Evolutionary conservation across 92 coral and sea anemone genomes (phyloP), one percentile per base, ranked within the genome.

Genomic region (Bergia sp.): DNA sequence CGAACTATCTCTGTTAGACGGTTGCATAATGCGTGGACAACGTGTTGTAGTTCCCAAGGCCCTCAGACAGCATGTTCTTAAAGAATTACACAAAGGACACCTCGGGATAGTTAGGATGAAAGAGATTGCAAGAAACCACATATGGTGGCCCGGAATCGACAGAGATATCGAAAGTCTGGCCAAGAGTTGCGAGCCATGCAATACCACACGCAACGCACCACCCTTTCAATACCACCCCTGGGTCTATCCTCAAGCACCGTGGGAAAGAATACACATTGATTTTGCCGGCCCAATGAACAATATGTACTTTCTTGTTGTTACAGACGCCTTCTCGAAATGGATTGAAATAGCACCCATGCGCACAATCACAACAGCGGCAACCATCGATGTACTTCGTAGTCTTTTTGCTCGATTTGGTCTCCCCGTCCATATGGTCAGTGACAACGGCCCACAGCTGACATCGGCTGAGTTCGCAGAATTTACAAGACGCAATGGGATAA

Each of bases 371-470:
- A 23, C 91, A 18, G 36, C 82, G 2, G 88, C 82, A 71, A 89
- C 88, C 41, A 82, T 89, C 83, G 72, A 82, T 20, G 73, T 5
- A 21, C 75, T 89, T 49, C 71, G 64, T 40, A 81, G 69, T 41
- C 88, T 49, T 4, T 74, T 73, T 61, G 88, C 88, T 12, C 80
- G 83, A 7, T 82, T 47, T 37, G 88, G 88, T 1, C 15, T 86
- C 50, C 89, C 82, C 36, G n/a, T 53, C 45, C 89, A 86, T 11
- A 5, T 86, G 3, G 89, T 86, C 75, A 89, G 88, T 49, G 76
- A 89, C 80, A 89, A 89, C n/a, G 89, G 92, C 47, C 89, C 92
- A 20, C 89, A 90, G 44, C 77, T 85, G 18, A 90, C 86, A 47
- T 89, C 92, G 15, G 73, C 81, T 2, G 85, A 61, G 40, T 89